Percentiles rank a stretch among this genome's conserved stretches.
phyloP scores from a whole-genome alignment of 2,888 invertebrate species.

The Orchesella flavescens region DNA sequence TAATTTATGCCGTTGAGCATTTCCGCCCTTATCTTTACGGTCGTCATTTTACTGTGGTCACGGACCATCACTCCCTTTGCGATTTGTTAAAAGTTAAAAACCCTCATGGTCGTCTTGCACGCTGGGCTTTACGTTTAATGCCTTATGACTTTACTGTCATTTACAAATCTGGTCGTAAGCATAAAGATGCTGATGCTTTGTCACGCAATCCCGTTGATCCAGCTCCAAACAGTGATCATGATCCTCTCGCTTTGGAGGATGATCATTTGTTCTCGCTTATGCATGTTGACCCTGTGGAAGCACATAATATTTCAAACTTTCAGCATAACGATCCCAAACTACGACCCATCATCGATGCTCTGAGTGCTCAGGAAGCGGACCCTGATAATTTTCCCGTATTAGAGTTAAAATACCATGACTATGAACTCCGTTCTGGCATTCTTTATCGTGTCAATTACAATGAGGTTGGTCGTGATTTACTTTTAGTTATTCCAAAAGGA shows the following conservation, averaged over 20 bases:
- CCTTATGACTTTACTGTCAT: constrained; percentile 66
- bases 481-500: constrained; percentile 25
- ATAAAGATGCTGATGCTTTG: constrained; percentile 67
- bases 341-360: constrained; percentile 19
- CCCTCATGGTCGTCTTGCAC: constrained; percentile 50
- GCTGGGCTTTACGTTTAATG: constrained; percentile 65
- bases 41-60: constrained; percentile 72
- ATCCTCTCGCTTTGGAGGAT: background rate
- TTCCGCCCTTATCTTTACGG: constrained; percentile 74
- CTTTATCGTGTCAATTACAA: constrained; percentile 22
- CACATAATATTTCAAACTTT: too few relatives aligned
- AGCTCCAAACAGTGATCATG: background rate
- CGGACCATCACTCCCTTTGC: constrained; percentile 73
- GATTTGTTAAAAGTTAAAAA: constrained; percentile 62
- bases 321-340: constrained; percentile 22
- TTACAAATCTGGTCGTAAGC: constrained; percentile 60
- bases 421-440: background rate
- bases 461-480: background rate
- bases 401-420: too few relatives aligned
- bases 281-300: background rate
- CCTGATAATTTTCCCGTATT: too few relatives aligned
- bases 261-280: background rate
- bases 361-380: background rate
- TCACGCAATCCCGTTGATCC: constrained; percentile 61
- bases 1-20: constrained; percentile 72